A percentile compares a stretch with the other conserved stretches of the same genome.
phyloP scores from a whole-genome alignment of 2,797 vertebrate species.

The Periophthalmus magnuspinnatus region DNA sequence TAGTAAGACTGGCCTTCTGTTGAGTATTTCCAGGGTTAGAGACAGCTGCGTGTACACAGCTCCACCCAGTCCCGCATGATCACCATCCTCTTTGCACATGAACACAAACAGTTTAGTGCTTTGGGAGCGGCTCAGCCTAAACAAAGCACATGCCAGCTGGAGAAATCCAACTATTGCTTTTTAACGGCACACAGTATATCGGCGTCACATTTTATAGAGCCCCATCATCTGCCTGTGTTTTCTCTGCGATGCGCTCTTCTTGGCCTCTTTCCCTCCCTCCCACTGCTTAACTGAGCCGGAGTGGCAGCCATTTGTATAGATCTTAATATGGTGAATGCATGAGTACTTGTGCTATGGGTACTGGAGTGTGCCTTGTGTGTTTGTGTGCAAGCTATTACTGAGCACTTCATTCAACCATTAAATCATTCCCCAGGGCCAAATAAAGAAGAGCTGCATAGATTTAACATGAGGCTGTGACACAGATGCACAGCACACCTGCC shows the following conservation, averaged over 20 bases:
- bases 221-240: slow-evolving; percentile 21
- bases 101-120: slow-evolving; percentile 34
- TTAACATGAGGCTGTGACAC: slow-evolving; percentile 16
- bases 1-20: too few species aligned
- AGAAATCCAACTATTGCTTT: slow-evolving; percentile 41
- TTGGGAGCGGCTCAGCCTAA: slow-evolving; percentile 24
- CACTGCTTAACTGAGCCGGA: slow-evolving; percentile 29
- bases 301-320: slow-evolving; percentile 39
- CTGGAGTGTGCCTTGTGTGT: slow-evolving; percentile 14
- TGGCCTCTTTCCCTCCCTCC: slow-evolving; percentile 32
- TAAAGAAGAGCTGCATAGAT: slow-evolving; percentile 73
- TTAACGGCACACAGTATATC: slow-evolving; percentile 29
- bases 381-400: slow-evolving; percentile 78
- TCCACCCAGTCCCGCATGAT: slow-evolving; percentile 28
- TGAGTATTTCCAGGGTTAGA: slow-evolving; percentile 10
- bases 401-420: slow-evolving; percentile 87
- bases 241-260: slow-evolving; percentile 24
- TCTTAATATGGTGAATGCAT: slow-evolving; percentile 18
- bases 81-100: slow-evolving; percentile 24
- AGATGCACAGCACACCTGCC: slow-evolving; percentile 31
- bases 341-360: slow-evolving; percentile 15
- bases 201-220: slow-evolving; percentile 32
- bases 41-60: slow-evolving; percentile 42
- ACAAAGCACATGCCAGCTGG: slow-evolving; percentile 33
- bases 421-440: slow-evolving; percentile 87